Base-by-base conservation (phyloP, 2,113 vertebrate species). In the Girardinichthys multiradiatus region DNA sequence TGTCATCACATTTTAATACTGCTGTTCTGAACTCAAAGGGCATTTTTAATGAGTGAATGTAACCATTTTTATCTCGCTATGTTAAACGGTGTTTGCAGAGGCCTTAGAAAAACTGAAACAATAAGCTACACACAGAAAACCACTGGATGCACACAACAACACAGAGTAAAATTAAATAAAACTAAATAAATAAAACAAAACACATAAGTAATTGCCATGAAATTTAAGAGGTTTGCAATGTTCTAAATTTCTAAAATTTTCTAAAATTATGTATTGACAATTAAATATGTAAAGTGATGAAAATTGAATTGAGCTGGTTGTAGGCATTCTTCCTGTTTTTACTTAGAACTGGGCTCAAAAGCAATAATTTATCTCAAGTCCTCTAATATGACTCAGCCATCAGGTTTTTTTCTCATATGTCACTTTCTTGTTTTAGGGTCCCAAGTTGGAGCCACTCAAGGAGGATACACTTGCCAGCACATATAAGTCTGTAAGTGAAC, bases 381-480 rank as follows among this genome's bases (percentile, higher is more conserved):
- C 14, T 48, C 42, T 11, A 8, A 30, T 31, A 37, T 14, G 27
- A 4, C 4, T 58, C 12, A 35, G 0, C n/a, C 4, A 57, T 11
- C 0, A 69, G 11, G 4, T 64, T 35, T 11, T 74, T 68, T 24
- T 68, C 26, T 37, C 54, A 17, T 70, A 65, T 67, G 4, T 68
- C 19, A 2, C 14, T 59, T 67, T 78, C 33, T 57, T 60, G 57
- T 68, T 39, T 7, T 81, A 99, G 96, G 92, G 92, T 86, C 97
- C 96, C 0, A 94, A 94, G 77, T 81, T 99, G 93, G 97, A 99
- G 89, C 97, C 97, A 0, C 89, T 96, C 63, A 96, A 94, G 39
- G 95, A 96, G 68, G 95, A 96, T 37, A 84, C 86, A 0, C 65
- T 95, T 76, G 80, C 95, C 83, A 92, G 94, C 85, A 94, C 92